Conservation (phyloP, 2,888 invertebrate species). For the Apotomis turbidana region DNA sequence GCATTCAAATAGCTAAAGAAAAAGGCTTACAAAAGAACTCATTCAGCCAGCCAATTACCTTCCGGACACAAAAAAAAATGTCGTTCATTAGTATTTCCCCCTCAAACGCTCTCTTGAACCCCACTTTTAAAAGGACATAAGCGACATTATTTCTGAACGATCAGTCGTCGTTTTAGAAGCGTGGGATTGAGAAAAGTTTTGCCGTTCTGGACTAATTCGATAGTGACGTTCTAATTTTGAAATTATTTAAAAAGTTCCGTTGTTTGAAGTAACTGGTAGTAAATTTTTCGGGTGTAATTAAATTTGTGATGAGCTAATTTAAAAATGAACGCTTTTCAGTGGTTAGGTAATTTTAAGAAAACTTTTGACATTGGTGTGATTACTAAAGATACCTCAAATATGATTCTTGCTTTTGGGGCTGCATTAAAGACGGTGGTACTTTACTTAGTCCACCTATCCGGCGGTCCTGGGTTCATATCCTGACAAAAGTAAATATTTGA, state of each 20-base stretch:
- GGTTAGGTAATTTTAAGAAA: too few relatives aligned
- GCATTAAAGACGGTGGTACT: too few relatives aligned
- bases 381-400: too few relatives aligned
- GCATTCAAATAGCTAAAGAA: slow-evolving; percentile 17
- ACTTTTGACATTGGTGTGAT: too few relatives aligned
- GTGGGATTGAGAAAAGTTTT: slow-evolving; percentile 4
- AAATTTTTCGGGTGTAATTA: background rate
- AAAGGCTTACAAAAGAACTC: slow-evolving; percentile 20
- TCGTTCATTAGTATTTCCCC: background rate
- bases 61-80: slow-evolving; percentile 12
- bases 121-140: background rate
- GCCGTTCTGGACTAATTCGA: background rate
- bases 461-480: too few relatives aligned
- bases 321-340: too few relatives aligned
- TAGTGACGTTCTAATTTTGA: slow-evolving; percentile 7
- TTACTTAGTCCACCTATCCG: too few relatives aligned
- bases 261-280: background rate
- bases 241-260: slow-evolving; percentile 5
- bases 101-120: background rate
- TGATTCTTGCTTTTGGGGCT: too few relatives aligned
- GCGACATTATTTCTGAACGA: background rate
- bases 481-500: too few relatives aligned
- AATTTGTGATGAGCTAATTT: background rate
- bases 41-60: slow-evolving; percentile 25
- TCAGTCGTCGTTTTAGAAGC: background rate